Evolutionary conservation across 1,140 invertebrate species (phyloP).

Genomic region (Vanessa tameamea): DNA sequence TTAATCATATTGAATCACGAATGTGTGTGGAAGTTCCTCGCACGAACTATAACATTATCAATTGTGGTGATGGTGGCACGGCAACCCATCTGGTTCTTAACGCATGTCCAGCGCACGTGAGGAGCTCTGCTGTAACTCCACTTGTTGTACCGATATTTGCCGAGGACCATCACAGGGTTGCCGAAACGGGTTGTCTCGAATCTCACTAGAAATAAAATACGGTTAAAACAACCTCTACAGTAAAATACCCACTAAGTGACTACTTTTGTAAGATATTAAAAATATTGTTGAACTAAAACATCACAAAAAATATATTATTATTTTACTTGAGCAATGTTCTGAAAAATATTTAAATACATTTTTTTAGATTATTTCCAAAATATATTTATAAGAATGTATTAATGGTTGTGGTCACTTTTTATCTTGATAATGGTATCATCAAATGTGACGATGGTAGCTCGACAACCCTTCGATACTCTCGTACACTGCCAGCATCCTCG

Average conservation of each 20-base stretch:
- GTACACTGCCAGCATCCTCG: constrained; percentile 43
- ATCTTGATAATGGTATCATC: constrained; percentile 34
- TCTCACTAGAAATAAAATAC: constrained; percentile 40
- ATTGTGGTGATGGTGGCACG: constrained; percentile 63
- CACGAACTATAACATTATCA: constrained; percentile 59
- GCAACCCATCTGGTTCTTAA: constrained; percentile 69
- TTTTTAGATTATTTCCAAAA: no score
- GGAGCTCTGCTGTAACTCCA: constrained; percentile 65
- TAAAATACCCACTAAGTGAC: no score
- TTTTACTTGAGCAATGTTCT: no score
- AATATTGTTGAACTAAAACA: no score
- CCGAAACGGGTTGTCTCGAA: constrained; percentile 65
- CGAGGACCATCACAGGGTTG: constrained; percentile 64
- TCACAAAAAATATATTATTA: no score
- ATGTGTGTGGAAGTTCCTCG: constrained; percentile 63
- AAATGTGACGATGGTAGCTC: constrained; percentile 40
- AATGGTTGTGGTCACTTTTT: constrained; percentile 46
- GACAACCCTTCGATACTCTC: constrained; percentile 38
- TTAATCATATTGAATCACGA: constrained; percentile 33
- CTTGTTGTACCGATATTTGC: constrained; percentile 61
- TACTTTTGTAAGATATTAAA: no score
- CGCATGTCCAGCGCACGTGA: constrained; percentile 64
- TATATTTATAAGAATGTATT: not conserved
- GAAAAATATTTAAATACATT: no score
- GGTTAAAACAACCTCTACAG: not conserved